These are phyloP conservation scores for Drosophila lacicola DNA, from an alignment of 2,888 invertebrate genomes.

Conservation along the genomic window DNA sequence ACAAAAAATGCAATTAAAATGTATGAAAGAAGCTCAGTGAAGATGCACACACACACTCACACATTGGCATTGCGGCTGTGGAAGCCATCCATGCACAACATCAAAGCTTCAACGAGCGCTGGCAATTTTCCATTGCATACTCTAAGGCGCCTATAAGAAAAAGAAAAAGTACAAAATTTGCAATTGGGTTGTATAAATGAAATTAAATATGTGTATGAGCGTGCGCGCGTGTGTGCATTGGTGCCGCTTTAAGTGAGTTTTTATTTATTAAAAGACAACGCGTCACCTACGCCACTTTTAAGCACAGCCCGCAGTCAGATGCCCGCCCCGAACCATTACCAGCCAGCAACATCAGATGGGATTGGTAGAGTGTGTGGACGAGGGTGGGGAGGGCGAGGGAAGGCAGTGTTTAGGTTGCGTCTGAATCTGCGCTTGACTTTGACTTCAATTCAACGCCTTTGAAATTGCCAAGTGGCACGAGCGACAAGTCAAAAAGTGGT, in stretches of 20 bases:
- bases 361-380: background rate
- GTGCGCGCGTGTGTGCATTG: conserved; percentile 16
- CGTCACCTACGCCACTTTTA: conserved; percentile 7
- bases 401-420: background rate
- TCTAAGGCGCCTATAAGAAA: conserved; percentile 40
- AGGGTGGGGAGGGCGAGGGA: background rate
- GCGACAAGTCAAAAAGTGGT: conserved; percentile 33
- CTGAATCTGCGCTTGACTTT: conserved; percentile 61
- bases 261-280: conserved; percentile 53
- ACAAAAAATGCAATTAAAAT: conserved; percentile 76
- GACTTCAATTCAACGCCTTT: conserved; percentile 69
- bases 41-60: conserved; percentile 42
- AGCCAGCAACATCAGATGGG: conserved; percentile 3
- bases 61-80: conserved; percentile 12
- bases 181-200: conserved; percentile 70
- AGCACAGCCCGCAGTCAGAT: background rate
- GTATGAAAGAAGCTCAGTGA: conserved; percentile 60
- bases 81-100: conserved; percentile 76
- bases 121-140: conserved; percentile 62
- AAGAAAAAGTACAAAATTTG: conserved; percentile 39
- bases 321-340: background rate
- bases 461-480: conserved; percentile 55
- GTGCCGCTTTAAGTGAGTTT: conserved; percentile 48
- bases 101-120: conserved; percentile 59
- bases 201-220: conserved; percentile 53